Evolutionary conservation across 2,113 vertebrate species (phyloP).

Genomic region (Amblyopsis rosae): DNA sequence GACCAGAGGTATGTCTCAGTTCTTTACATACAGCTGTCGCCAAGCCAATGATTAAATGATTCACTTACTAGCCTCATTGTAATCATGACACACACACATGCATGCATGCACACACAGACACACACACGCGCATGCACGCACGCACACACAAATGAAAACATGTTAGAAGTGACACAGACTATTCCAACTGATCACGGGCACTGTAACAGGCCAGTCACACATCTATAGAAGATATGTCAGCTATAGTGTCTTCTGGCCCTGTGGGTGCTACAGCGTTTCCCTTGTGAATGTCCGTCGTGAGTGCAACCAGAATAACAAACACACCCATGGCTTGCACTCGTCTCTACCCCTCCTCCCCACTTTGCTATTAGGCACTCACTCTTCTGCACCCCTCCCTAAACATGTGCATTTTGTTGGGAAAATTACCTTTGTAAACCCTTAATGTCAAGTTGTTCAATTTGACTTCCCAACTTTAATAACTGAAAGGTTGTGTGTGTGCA

Average conservation of each 20-base stretch:
- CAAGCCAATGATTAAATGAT: slow-evolving; percentile 53
- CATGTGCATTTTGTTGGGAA: too few species aligned
- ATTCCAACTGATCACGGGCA: slow-evolving; percentile 21
- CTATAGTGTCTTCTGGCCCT: too few species aligned
- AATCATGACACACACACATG: slow-evolving; percentile 45
- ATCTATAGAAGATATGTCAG: background rate
- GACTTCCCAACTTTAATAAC: too few species aligned
- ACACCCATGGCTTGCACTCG: too few species aligned
- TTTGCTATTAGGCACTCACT: too few species aligned
- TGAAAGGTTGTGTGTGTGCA: background rate
- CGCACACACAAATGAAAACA: slow-evolving; percentile 39
- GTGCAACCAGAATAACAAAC: too few species aligned
- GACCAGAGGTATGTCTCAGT: slow-evolving; percentile 27
- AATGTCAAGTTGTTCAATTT: too few species aligned
- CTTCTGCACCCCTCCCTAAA: too few species aligned
- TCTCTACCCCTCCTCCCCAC: too few species aligned
- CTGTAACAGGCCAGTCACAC: slow-evolving; percentile 31
- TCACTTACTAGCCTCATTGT: slow-evolving; percentile 53
- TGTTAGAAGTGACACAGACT: background rate
- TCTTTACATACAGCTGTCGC: slow-evolving; percentile 43
- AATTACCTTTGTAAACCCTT: too few species aligned
- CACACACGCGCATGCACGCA: background rate
- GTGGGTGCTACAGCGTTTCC: too few species aligned
- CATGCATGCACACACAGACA: slow-evolving; percentile 23
- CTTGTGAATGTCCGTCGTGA: too few species aligned